Evolutionary conservation across 2,113 vertebrate species (phyloP), one percentile per base, ranked within the genome.

Genomic region (Lophochroa leadbeateri): DNA sequence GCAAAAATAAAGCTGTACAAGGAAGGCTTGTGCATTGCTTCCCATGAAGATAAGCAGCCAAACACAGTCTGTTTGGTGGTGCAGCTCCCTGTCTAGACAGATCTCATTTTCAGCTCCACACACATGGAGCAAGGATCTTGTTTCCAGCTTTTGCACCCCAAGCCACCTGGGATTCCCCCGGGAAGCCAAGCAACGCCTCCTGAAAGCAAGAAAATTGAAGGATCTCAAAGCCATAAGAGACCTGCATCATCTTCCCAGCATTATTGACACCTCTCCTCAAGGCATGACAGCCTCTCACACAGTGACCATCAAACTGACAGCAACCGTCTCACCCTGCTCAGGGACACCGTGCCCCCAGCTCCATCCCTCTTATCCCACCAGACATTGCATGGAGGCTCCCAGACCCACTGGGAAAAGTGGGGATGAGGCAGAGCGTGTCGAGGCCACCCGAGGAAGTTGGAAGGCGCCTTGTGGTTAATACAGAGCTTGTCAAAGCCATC

Each of bases 401-500:
- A 87, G 92, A 93, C 74, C 96, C 71, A 71, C 78, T 47, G 87
- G 65, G 97, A 94, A 78, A 96, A 92, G 91, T 12, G 24, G 70
- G 91, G 92, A 80, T 0, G 3, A 88, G 79, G 37, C 27, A 17
- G 47, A 16, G n/a, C 3, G 1, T 10, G 44, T 39, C 7, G 52
- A 92, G 84, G 76, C 75, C 28, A 16, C 88, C 82, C 37, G 37
- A 90, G 76, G 92, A 97, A 98, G 90, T 97, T 98, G 58, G 90
- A 90, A 96, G 82, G 35, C 8, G 92, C 83, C 94, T 97, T 37
- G 95, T 96, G 92, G 97, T 79, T 98, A 98, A 98, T 96, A 97
- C 96, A 86, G 96, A 98, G 97, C 97, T 98, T 98, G 98, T 98
- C 98, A 98, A 98, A 97, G 95, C 96, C 94, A 97, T 98, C 98